Evolutionary conservation across 2,113 vertebrate species (phyloP).

Genomic region (Sinocyclocheilus rhinocerous): DNA sequence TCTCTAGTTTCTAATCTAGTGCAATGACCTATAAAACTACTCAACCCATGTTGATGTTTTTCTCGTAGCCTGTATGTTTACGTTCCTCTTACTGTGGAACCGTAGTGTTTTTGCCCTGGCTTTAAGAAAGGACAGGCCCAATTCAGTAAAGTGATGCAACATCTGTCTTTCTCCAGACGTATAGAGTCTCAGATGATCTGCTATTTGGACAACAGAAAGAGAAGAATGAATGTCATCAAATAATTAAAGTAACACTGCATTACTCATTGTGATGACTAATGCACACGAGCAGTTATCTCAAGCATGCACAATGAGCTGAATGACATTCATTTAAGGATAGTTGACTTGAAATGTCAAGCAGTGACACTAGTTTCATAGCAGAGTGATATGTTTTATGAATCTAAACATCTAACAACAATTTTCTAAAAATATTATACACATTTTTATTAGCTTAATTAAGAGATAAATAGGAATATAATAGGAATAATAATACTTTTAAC

Average conservation of each 20-base stretch:
- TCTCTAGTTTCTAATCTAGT: not conserved
- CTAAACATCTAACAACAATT: not conserved
- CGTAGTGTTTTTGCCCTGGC: constrained; percentile 17
- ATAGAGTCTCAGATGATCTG: not conserved
- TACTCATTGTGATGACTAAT: not conserved
- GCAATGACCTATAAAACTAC: not conserved
- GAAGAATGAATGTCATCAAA: not conserved
- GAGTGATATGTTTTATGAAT: not conserved
- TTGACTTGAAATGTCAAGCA: not conserved
- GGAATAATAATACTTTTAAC: not conserved
- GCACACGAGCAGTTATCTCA: not conserved
- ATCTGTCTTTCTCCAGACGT: not conserved
- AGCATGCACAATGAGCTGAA: not conserved
- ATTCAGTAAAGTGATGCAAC: constrained; percentile 24
- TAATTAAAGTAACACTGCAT: constrained; percentile 4
- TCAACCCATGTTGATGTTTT: not conserved
- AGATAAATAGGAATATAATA: not conserved
- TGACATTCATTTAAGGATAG: not conserved
- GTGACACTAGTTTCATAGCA: not conserved
- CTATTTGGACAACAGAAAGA: not conserved
- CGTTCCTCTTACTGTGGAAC: not conserved
- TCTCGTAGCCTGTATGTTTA: not conserved
- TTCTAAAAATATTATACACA: not conserved
- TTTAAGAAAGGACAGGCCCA: constrained; percentile 24
- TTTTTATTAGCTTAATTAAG: not conserved